A percentile compares a stretch with the other conserved stretches of the same genome.
phyloP scores from a whole-genome alignment of 2,888 invertebrate genomes.

The Atrina japonica region DNA sequence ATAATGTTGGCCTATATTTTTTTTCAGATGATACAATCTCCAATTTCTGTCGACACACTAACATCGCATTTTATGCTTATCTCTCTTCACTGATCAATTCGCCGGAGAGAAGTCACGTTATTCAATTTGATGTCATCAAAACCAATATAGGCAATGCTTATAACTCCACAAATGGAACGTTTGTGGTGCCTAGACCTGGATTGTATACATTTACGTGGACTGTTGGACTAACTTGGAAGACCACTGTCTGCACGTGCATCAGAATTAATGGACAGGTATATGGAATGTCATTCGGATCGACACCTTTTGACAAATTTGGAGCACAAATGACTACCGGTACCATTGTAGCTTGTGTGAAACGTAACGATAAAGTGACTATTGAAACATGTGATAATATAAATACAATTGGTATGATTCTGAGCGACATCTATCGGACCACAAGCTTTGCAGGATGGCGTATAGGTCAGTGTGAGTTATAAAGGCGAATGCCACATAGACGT shows the following conservation, averaged over 20 bases:
- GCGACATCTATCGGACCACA: conserved; percentile 1
- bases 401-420: conserved; percentile 1
- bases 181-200: conserved; percentile 1
- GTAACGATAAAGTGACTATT: background rate
- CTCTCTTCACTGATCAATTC: background rate
- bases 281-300: conserved; percentile 1
- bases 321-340: conserved; percentile 2
- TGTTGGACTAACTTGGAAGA: conserved; percentile 6
- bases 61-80: background rate
- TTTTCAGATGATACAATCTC: too few species aligned
- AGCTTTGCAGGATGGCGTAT: conserved; percentile 1
- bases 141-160: conserved; percentile 9
- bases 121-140: conserved; percentile 4
- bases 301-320: background rate
- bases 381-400: conserved; percentile 10
- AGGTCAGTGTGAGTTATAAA: background rate
- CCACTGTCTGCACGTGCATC: background rate
- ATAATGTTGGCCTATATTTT: too few species aligned
- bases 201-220: conserved; percentile 2
- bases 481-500: too few species aligned
- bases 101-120: background rate
- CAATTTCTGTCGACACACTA: background rate
- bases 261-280: background rate
- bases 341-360: background rate
- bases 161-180: conserved; percentile 6